These are phyloP conservation scores for Pseudopleuronectes americanus DNA, from an alignment of 2,797 vertebrate genomes.

Conservation along the genomic window DNA sequence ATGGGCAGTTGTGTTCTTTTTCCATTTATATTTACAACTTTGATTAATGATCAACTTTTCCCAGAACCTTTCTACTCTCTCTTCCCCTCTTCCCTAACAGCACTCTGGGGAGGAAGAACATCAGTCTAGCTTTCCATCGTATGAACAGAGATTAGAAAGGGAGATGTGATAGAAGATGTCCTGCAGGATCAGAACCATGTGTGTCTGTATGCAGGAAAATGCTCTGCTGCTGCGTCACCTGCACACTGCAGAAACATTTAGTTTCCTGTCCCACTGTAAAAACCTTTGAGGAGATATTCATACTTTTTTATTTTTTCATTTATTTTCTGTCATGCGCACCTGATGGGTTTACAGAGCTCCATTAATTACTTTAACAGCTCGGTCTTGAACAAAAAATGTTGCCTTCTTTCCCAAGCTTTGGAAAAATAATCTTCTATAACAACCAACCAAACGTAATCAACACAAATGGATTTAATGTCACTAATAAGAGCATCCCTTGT, in stretches of 20 bases:
- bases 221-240: no score
- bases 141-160: conserved; percentile 3
- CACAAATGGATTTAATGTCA: no score
- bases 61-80: conserved; percentile 18
- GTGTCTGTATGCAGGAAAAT: neutral
- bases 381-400: no score
- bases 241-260: neutral
- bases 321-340: no score
- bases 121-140: conserved; percentile 43
- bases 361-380: no score
- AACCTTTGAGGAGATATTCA: no score
- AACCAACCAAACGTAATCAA: no score
- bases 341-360: no score
- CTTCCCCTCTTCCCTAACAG: neutral
- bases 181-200: neutral
- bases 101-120: neutral
- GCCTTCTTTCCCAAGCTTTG: no score
- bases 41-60: conserved; percentile 76
- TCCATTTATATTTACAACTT: conserved; percentile 55
- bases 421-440: no score
- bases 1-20: conserved; percentile 53
- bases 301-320: no score
- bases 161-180: neutral
- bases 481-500: no score
- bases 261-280: neutral